phyloP scores from a whole-genome alignment of 1,140 invertebrate genomes.

The Lethrus apterus region DNA sequence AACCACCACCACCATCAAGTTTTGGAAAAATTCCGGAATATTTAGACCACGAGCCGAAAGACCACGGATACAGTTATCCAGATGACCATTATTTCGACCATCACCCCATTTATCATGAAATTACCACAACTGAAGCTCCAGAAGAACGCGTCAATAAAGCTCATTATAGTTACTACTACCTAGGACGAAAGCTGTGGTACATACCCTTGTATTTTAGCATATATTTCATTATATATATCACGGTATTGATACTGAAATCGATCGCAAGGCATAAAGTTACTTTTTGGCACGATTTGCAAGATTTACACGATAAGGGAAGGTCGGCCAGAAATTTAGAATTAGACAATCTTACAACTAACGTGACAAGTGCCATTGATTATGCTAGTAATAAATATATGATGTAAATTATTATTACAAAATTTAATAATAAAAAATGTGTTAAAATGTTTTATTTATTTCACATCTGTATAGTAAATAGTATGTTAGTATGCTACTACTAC shows the following conservation, averaged over 20 bases:
- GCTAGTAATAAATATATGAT: constrained; percentile 28
- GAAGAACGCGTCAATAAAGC: constrained; percentile 58
- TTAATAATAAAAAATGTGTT: too few relatives aligned
- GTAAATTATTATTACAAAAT: too few relatives aligned
- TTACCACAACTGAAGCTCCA: constrained; percentile 41
- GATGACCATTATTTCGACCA: constrained; percentile 31
- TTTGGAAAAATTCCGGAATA: constrained; percentile 25
- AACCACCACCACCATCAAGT: constrained; percentile 21
- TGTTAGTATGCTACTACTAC: too few relatives aligned
- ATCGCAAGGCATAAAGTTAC: constrained; percentile 68
- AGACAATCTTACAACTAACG: constrained; percentile 28
- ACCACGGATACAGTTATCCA: constrained; percentile 41
- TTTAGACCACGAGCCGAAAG: constrained; percentile 43
- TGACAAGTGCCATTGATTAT: constrained; percentile 27
- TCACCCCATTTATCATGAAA: constrained; percentile 40
- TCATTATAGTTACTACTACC: constrained; percentile 71
- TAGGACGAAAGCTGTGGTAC: constrained; percentile 75
- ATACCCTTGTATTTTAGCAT: constrained; percentile 75
- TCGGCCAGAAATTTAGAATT: constrained; percentile 22
- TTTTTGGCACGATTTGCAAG: constrained; percentile 31
- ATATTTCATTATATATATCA: constrained; percentile 75
- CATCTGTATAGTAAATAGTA: too few relatives aligned
- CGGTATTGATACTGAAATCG: constrained; percentile 68
- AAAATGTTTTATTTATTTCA: too few relatives aligned
- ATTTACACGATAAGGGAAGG: constrained; percentile 19